Conservation (phyloP, 2,888 invertebrate species). For the Chorisops tibialis region DNA sequence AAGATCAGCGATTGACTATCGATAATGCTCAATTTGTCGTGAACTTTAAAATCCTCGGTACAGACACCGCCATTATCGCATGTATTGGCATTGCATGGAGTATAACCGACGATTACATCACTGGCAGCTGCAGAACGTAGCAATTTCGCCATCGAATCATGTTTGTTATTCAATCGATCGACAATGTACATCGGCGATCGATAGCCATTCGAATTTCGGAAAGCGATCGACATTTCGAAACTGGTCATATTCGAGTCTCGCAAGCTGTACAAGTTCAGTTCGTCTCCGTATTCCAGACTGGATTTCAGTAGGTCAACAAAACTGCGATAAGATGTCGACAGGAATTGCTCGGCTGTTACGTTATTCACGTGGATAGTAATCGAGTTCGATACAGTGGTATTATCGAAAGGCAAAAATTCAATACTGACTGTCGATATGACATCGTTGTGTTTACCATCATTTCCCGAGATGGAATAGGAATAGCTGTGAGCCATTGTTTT, state of each 20-base stretch:
- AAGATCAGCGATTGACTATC: conserved; percentile 79
- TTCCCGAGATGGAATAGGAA: conserved; percentile 77
- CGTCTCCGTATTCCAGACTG: conserved; percentile 63
- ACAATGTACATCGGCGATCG: conserved; percentile 63
- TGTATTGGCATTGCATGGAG: conserved; percentile 68
- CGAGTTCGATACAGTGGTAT: conserved; percentile 78
- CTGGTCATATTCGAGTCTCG: conserved; percentile 57
- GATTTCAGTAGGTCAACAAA: conserved; percentile 68
- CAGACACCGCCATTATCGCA: conserved; percentile 80
- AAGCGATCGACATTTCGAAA: conserved; percentile 70
- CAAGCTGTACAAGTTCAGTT: conserved; percentile 69
- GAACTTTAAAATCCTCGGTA: conserved; percentile 66
- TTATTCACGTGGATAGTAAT: conserved; percentile 73
- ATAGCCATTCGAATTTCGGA: conserved; percentile 58
- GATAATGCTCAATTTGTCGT: conserved; percentile 68
- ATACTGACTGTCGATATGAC: conserved; percentile 84
- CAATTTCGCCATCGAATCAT: conserved; percentile 61
- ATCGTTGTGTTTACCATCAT: conserved; percentile 83
- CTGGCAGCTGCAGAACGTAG: conserved; percentile 55
- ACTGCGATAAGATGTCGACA: conserved; percentile 72
- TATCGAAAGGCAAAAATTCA: conserved; percentile 76
- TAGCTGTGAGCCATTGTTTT: conserved; percentile 71
- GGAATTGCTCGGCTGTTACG: conserved; percentile 69
- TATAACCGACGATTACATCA: conserved; percentile 67
- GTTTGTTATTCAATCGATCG: conserved; percentile 64